phyloP scores from a whole-genome alignment of 2,113 vertebrate genomes.

The Pollachius pollachius region DNA sequence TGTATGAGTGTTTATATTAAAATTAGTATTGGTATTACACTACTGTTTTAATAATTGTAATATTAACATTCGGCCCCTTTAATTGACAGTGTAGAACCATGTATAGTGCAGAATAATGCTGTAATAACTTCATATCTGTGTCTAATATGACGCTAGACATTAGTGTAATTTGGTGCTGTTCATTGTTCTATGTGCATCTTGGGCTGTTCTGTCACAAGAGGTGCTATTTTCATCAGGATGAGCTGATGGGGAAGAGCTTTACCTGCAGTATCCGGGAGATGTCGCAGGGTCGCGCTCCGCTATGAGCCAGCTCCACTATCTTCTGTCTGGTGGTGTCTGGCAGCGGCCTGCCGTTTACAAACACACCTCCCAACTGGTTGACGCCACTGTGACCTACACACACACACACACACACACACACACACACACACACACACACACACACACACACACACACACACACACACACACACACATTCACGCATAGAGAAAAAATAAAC shows the following conservation, averaged over 20 bases:
- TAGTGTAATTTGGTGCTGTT: too few species aligned
- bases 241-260: constrained; percentile 23
- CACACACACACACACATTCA: constrained; percentile 7
- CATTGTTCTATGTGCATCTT: too few species aligned
- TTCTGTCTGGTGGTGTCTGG: constrained; percentile 97
- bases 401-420: constrained; percentile 29
- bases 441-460: constrained; percentile 33
- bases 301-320: constrained; percentile 97
- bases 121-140: too few species aligned
- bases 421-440: constrained; percentile 33
- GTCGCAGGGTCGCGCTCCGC: constrained; percentile 95
- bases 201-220: too few species aligned
- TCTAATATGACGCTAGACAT: too few species aligned
- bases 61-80: too few species aligned
- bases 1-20: too few species aligned
- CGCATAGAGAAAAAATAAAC: background rate
- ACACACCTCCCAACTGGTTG: constrained; percentile 97
- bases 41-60: too few species aligned
- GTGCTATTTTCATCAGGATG: too few species aligned
- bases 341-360: constrained; percentile 96
- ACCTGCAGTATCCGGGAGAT: constrained; percentile 99
- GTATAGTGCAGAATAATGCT: too few species aligned
- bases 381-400: constrained; percentile 94
- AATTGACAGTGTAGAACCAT: too few species aligned
- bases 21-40: too few species aligned